Base-by-base conservation (phyloP, 2,113 vertebrate genomes). In the Typhlomys cinereus region DNA sequence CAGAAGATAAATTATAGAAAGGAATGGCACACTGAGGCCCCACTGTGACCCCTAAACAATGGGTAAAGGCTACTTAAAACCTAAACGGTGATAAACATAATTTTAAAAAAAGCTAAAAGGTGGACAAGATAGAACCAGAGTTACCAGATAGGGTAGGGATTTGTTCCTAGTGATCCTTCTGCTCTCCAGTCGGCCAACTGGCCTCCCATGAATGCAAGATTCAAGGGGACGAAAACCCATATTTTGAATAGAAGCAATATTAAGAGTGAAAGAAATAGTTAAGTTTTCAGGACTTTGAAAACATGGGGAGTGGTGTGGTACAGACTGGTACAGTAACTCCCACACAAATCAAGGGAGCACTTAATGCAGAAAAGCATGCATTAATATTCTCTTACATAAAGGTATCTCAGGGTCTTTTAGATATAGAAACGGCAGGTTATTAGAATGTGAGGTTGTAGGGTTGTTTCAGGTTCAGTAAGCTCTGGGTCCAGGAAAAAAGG, bases 1-100 rank as follows among this genome's bases (percentile, higher is more conserved):
- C 52, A 83, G 44, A 75, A 91, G 66, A 79, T 39, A n/a, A 94
- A 61, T 36, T 34, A 57, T 20, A 52, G 57, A 74, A 74, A 88
- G 18, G 18, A 21, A 31, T 27, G 41, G 8, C 29, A 76, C 67
- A 36, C 17, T 25, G 52, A 50, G 20, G 46, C 5, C 31, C 67
- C n/a, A 29, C 39, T 39, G 8, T 27, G 17, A 23, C 17, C 21
- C 39, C 61, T 14, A 69, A 62, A 14, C 41, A 64, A n/a, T 46
- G 73, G n/a, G 89, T 25, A 91, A n/a, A 73, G 44, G 12, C 5
- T 18, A 61, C 27, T 76, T 57, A 81, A 67, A 85, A 41, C 44
- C 20, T 61, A 61, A 86, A 78, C 41, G 6, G 13, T 69, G 39
- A 29, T 57, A 20, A 20, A 20, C 54, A 57, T 20, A 14, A 14